Evolutionary conservation across 2,888 invertebrate species (phyloP).

Genomic region (Spisula subtruncata): DNA sequence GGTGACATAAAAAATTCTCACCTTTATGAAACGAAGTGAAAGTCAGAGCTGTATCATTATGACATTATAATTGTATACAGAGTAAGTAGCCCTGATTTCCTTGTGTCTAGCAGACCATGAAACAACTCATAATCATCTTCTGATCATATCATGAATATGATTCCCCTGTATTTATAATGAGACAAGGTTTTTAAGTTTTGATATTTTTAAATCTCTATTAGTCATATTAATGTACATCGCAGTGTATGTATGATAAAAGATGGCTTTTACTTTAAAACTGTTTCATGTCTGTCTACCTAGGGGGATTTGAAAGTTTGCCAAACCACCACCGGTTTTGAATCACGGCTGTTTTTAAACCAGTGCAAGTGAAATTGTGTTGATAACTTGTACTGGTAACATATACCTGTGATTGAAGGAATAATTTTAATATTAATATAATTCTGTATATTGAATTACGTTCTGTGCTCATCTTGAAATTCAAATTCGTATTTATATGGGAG

Average conservation of each 20-base stretch:
- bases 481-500: too few species aligned
- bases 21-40: not conserved
- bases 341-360: slow-evolving; percentile 5
- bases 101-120: not conserved
- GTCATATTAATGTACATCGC: not conserved
- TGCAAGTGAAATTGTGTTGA: not conserved
- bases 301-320: slow-evolving; percentile 19
- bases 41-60: not conserved
- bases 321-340: not conserved
- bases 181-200: slow-evolving; percentile 29
- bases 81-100: not conserved
- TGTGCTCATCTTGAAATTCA: not conserved
- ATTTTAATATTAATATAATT: not conserved
- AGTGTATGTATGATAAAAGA: not conserved
- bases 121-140: not conserved
- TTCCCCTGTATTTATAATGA: slow-evolving; percentile 36
- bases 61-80: not conserved
- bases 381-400: not conserved
- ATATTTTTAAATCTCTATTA: slow-evolving; percentile 1
- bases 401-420: not conserved
- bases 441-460: too few species aligned
- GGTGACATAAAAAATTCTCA: not conserved
- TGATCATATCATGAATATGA: slow-evolving; percentile 38
- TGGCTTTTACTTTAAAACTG: not conserved
- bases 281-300: slow-evolving; percentile 16